Percentiles rank a stretch among this genome's conserved stretches.
Conservation (phyloP, 2,797 vertebrate genomes). For the Ispidina lecontei region DNA sequence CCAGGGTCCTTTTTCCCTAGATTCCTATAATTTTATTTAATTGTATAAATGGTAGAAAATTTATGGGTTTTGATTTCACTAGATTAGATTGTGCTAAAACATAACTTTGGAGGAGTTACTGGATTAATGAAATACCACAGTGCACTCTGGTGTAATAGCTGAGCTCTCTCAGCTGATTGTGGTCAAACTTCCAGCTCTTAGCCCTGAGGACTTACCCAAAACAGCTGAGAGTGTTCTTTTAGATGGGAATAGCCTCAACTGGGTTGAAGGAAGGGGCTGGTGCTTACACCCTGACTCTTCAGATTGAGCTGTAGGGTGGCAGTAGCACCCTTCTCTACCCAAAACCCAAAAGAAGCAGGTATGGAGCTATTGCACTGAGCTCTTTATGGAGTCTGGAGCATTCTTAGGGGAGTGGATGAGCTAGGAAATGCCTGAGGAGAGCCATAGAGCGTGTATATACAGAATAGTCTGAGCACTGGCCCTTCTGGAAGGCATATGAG, state of each 20-base stretch:
- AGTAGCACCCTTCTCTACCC: not conserved
- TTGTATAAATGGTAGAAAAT: not conserved
- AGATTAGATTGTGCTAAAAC: not conserved
- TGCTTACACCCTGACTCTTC: not conserved
- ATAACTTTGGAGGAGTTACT: not conserved
- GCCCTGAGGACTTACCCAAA: not conserved
- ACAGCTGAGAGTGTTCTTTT: not conserved
- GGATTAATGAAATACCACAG: not conserved
- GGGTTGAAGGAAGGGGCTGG: not conserved
- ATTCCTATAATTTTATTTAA: not conserved
- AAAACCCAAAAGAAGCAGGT: not conserved
- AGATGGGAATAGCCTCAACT: not conserved
- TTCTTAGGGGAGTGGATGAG: not conserved
- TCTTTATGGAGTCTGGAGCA: fast-evolving
- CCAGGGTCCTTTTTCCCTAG: not conserved
- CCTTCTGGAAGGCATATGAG: not conserved
- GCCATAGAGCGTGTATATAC: fast-evolving
- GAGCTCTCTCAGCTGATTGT: not conserved
- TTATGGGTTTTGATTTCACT: not conserved
- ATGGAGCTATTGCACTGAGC: fast-evolving
- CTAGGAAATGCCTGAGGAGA: not conserved
- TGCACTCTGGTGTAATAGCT: not conserved
- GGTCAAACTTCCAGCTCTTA: not conserved
- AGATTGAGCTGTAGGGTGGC: not conserved
- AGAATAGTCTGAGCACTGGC: not conserved